Base-by-base conservation (phyloP, 2,797 vertebrate species). In the Nyctalus aviator region DNA sequence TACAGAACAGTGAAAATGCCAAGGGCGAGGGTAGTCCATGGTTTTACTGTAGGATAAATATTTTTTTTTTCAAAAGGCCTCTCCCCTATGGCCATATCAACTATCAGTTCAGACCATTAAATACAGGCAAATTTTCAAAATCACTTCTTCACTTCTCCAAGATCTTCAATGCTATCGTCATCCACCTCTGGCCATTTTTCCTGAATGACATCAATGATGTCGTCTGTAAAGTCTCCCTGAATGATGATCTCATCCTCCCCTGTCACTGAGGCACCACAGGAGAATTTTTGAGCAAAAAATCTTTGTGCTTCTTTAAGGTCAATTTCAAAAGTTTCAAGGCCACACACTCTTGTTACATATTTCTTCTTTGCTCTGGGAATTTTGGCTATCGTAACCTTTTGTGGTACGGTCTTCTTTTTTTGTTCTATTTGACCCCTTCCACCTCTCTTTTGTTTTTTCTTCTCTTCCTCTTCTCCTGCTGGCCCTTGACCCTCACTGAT, bases 141-240 rank as follows among this genome's bases (percentile, higher is more conserved):
- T 99, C 98, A 99, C 98, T 99, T 99, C 98, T 99, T 99, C 32
- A 99, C 99, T 98, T 99, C 99, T 97, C 99, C 99, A 90, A 99
- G 99, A 97, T 99, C 99, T 94, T 99, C 99, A 6, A 99, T 99
- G 98, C 99, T 99, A 96, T 99, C 99, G 73, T 99, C 99, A 90
- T 99, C 99, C 98, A 99, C 99, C 99, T 99, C 99, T 79, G 99
- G 99, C 99, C 99, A 99, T 97, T 99, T 99, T 97, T 99, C 99
- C 97, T 99, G 99, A 98, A 99, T 99, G 77, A 99, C 99, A 73
- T 99, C 99, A 7, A 99, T 99, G 30, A 99, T 99, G 98, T 99
- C 99, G 72, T 99, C 99, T 97, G 99, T 99, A 96, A 99, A 99
- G 98, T 99, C 99, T 97, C 99, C 99, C 99, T 99, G 99, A 99